Percentiles rank a stretch among this genome's conserved stretches.
phyloP scores from a whole-genome alignment of 2,888 invertebrate genomes.

The Ceramica pisi region DNA sequence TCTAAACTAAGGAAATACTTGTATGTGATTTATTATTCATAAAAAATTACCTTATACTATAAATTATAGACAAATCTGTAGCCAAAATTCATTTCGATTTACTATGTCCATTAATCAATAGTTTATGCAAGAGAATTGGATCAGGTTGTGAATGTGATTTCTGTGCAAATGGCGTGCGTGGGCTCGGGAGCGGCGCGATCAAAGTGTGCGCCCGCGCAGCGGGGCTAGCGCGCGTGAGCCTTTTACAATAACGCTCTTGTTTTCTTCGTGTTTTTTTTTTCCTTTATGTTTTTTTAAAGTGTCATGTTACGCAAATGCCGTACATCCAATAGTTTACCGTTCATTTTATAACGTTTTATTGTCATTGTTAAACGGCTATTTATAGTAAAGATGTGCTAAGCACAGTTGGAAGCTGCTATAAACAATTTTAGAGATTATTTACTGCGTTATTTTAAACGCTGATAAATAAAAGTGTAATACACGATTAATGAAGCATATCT shows the following conservation, averaged over 20 bases:
- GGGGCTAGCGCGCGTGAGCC: constrained; percentile 66
- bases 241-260: constrained; percentile 62
- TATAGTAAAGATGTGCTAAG: constrained; percentile 49
- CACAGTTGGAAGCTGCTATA: constrained; percentile 50
- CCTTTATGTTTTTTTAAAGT: constrained; percentile 41
- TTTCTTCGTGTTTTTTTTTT: constrained; percentile 45
- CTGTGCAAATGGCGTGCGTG: constrained; percentile 78
- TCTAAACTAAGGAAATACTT: constrained; percentile 45
- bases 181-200: constrained; percentile 75
- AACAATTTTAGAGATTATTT: constrained; percentile 49
- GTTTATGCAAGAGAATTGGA: constrained; percentile 61
- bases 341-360: constrained; percentile 52
- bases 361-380: constrained; percentile 47
- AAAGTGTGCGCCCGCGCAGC: constrained; percentile 70
- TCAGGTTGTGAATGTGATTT: constrained; percentile 74
- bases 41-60: constrained; percentile 47
- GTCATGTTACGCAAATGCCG: constrained; percentile 58
- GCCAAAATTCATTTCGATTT: constrained; percentile 53
- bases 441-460: constrained; percentile 32
- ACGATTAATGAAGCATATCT: background rate
- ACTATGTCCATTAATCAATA: constrained; percentile 61
- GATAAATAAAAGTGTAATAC: constrained; percentile 38
- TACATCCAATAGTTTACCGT: constrained; percentile 53
- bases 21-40: constrained; percentile 36
- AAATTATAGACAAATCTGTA: constrained; percentile 50